Evolutionary conservation across 2,888 invertebrate species (phyloP), one percentile per base, ranked within the genome.

Genomic region (Helleia helle): DNA sequence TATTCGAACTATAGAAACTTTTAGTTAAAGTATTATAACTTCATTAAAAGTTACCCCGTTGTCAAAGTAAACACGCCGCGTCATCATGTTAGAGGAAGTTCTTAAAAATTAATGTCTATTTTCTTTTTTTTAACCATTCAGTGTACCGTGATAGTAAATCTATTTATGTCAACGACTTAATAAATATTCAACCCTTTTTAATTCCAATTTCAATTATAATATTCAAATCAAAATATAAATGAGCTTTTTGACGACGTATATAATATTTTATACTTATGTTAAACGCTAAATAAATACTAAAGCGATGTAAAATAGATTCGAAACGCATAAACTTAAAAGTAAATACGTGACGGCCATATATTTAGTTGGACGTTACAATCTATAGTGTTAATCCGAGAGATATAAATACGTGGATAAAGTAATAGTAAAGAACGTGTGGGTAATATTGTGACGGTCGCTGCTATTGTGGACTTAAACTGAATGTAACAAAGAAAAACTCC

Each of bases 11-110:
- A n/a, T n/a, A 50, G 49, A 51, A 47, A 44, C 46, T 49, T 54
- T 60, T 65, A 71, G 70, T 74, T 71, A 72, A 72, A 66, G 69
- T 72, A 73, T 77, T 68, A 70, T 79, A 74, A 76, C 71, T 79
- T 71, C 76, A 81, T 81, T 79, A 81, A 80, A 80, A 79, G 71
- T 80, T 77, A 70, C 65, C 73, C 70, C 73, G 75, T 77, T 77
- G 75, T 67, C 58, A 60, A 69, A 74, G 72, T 67, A 76, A 80
- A 77, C 70, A 71, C 62, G 55, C 61, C 62, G 55, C 61, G 62
- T 62, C 56, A 62, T 46, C 53, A 49, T 61, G 63, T 77, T 76
- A 77, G 80, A 79, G 80, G 79, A 79, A 77, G 74, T 71, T 69
- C 71, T 77, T 79, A 77, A 83, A 81, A 77, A 81, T 79, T 81